Percentiles rank a stretch among this genome's conserved stretches.
These are phyloP conservation scores for Eugnorisma glareosa DNA, from an alignment of 2,888 invertebrate species.

Conservation along the genomic window DNA sequence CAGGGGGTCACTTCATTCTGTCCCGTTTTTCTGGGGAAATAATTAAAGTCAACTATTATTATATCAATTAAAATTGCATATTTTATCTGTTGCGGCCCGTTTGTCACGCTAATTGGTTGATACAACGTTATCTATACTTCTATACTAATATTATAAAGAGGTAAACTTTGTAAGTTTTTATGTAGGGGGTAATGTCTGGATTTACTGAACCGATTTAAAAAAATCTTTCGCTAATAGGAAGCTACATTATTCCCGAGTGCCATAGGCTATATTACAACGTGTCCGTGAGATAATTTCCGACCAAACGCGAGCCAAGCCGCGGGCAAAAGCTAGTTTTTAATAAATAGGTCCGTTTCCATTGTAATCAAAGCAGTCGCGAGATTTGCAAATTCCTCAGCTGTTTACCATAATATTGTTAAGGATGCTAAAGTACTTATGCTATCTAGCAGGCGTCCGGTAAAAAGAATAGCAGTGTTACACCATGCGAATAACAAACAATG, in stretches of 20 bases:
- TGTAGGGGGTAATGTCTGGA: no score
- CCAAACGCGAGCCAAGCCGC: no score
- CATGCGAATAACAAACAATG: slow-evolving; percentile 76
- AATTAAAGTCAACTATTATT: neutral
- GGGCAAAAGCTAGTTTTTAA: no score
- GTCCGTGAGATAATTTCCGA: no score
- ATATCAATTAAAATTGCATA: neutral
- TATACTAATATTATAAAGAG: no score
- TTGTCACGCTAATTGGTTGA: neutral
- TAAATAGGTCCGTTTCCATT: slow-evolving; percentile 29
- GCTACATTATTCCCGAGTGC: no score
- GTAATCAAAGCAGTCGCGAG: slow-evolving; percentile 20
- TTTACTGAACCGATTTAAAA: no score
- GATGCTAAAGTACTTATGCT: slow-evolving; percentile 65
- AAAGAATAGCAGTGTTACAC: slow-evolving; percentile 77
- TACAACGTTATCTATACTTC: no score
- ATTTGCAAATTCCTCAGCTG: slow-evolving; percentile 30
- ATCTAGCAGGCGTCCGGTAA: slow-evolving; percentile 68
- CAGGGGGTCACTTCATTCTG: neutral
- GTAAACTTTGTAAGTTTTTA: no score
- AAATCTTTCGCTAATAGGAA: no score
- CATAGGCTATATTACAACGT: no score
- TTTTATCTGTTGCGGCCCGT: neutral
- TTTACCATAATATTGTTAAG: slow-evolving; percentile 70
- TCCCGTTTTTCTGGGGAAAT: neutral